These are phyloP conservation scores for Ovibos moschatus DNA, from an alignment of 2,113 vertebrate species.

Conservation along the genomic window DNA sequence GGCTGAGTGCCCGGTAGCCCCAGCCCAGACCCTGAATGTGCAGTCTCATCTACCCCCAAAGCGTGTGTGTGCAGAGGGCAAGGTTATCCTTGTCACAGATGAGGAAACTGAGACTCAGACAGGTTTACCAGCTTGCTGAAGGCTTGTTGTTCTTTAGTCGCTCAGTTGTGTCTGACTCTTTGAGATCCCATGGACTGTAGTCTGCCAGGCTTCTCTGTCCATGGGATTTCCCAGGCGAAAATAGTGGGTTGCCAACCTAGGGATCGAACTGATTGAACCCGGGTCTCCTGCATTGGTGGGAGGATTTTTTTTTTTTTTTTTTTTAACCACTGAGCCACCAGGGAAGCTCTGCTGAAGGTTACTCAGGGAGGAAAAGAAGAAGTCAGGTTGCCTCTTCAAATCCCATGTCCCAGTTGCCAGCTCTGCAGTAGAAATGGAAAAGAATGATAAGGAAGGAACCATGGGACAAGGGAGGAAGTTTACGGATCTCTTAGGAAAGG, in stretches of 20 bases:
- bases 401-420: background rate
- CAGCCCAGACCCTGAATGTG: rapidly evolving
- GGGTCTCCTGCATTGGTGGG: background rate
- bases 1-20: rapidly evolving
- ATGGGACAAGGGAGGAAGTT: background rate
- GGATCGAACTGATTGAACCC: background rate
- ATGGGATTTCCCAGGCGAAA: background rate
- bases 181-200: background rate
- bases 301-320: background rate
- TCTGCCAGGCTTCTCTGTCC: background rate
- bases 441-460: background rate
- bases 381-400: background rate
- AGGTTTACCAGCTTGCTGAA: background rate
- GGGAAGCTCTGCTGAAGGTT: background rate
- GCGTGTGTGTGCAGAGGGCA: rapidly evolving
- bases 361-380: background rate
- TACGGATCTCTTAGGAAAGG: background rate
- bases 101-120: background rate
- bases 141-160: background rate
- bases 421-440: background rate
- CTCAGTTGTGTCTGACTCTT: background rate
- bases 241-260: background rate
- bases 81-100: background rate
- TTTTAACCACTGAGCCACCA: background rate
- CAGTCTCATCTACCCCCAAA: background rate